Evolutionary conservation across 2,797 vertebrate species (phyloP), one percentile per base, ranked within the genome.

Genomic region (Protonibea diacanthus): DNA sequence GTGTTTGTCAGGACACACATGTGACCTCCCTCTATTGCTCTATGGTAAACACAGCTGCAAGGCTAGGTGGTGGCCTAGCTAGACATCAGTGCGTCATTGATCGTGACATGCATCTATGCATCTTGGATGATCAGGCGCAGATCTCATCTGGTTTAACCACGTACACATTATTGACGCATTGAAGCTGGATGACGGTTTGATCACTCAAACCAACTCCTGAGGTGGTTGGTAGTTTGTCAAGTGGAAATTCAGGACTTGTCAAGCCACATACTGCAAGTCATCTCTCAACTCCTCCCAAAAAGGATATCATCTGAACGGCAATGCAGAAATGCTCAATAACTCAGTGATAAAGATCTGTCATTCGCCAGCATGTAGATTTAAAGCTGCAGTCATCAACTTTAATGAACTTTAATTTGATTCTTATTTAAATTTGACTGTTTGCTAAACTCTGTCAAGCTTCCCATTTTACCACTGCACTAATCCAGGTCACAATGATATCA

Each of bases 31-130:
- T 52, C 13, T 63, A 45, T 47, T 53, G 10, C 45, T 55, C 52
- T 29, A 67, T 64, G 57, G 71, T 83, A 90, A 90, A 90, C 80
- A 91, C 88, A 89, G 81, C 83, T 91, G 84, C 81, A 75, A 48
- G 59, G 44, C 47, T 71, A 69, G 70, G 52, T 78, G 40, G 21
- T 67, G 52, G 23, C n/a, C 56, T 42, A 29, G 25, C 29, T 10
- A 76, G 27, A 48, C 51, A 70, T 80, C 51, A 56, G 29, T 58
- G 48, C 55, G 29, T 61, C 21, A 62, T 13, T 80, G 33, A 82
- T 75, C 45, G 57, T 25, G 45, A 66, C 11, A 1, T 18, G 44
- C 21, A 29, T 55, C 12, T 17, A 29, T 69, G 60, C 21, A 21
- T 67, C n/a, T 21, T 63, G 40, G 42, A 14, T 27, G 29, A 75